Conservation (phyloP, 1,140 invertebrate genomes). For the Drosophila ficusphila region DNA sequence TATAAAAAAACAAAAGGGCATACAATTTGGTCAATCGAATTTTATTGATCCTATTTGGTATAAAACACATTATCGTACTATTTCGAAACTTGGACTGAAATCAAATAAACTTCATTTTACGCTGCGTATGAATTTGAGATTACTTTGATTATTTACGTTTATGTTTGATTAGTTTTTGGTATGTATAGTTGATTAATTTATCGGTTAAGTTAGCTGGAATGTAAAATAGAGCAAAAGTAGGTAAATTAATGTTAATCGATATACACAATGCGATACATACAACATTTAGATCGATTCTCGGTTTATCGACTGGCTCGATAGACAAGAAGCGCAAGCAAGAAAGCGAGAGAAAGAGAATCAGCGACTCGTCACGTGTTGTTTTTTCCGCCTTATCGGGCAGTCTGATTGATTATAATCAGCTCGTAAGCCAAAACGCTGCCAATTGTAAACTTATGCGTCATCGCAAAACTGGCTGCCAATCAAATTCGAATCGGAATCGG, state of each 20-base stretch:
- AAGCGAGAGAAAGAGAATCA: constrained; percentile 18
- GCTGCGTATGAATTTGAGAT: constrained; percentile 50
- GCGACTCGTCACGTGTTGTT: constrained; percentile 30
- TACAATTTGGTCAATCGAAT: constrained; percentile 61
- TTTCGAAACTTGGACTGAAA: constrained; percentile 79
- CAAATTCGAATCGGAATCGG: constrained; percentile 50
- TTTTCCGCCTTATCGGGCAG: constrained; percentile 26
- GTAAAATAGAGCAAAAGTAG: constrained; percentile 54
- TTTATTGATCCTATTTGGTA: constrained; percentile 38
- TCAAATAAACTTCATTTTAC: constrained; percentile 79
- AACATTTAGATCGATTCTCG: constrained; percentile 22
- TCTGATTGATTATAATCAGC: constrained; percentile 36
- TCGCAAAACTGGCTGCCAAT: constrained; percentile 66
- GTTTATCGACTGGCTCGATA: constrained; percentile 25
- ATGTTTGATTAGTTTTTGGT: constrained; percentile 17
- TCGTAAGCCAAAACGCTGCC: constrained; percentile 50
- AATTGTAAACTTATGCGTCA: constrained; percentile 72
- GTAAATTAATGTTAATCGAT: constrained; percentile 33
- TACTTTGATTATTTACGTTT: constrained; percentile 43
- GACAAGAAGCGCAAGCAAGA: constrained; percentile 16
- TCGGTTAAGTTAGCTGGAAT: constrained; percentile 59
- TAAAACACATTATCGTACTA: constrained; percentile 35
- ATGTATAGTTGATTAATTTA: constrained; percentile 32
- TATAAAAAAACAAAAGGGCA: constrained; percentile 54
- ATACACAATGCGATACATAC: constrained; percentile 16